Conservation (phyloP, 2,797 vertebrate species). For the Pseudotriccus pelzelni region DNA sequence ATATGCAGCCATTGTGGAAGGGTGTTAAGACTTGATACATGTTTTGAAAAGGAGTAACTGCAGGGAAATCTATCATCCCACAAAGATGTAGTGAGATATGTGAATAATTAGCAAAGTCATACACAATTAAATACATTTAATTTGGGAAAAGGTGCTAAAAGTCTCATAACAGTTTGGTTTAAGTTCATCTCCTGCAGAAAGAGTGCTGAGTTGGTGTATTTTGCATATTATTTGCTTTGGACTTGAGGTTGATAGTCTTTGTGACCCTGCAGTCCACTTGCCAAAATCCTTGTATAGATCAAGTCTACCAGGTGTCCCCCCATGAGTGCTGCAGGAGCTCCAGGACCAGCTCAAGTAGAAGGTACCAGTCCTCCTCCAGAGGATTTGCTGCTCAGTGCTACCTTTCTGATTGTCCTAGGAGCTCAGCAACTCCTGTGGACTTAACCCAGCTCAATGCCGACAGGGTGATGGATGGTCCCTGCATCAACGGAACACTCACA, state of each 20-base stretch:
- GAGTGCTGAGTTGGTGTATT: not conserved
- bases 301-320: not conserved
- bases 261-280: not conserved
- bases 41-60: not conserved
- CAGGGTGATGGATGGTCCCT: not conserved
- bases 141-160: not conserved
- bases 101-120: not conserved
- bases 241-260: not conserved
- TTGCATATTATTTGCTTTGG: not conserved
- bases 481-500: not conserved
- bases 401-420: not conserved
- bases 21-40: not conserved
- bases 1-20: not conserved
- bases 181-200: not conserved
- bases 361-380: not conserved
- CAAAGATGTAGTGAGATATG: accelerated
- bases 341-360: not conserved
- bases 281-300: not conserved
- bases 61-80: not conserved
- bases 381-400: not conserved
- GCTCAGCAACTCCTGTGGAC: not conserved
- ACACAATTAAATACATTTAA: not conserved
- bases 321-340: not conserved
- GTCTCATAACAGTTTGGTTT: not conserved
- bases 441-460: accelerated